phyloP scores from a whole-genome alignment of 2,113 vertebrate species.

The Vireo altiloquus region DNA sequence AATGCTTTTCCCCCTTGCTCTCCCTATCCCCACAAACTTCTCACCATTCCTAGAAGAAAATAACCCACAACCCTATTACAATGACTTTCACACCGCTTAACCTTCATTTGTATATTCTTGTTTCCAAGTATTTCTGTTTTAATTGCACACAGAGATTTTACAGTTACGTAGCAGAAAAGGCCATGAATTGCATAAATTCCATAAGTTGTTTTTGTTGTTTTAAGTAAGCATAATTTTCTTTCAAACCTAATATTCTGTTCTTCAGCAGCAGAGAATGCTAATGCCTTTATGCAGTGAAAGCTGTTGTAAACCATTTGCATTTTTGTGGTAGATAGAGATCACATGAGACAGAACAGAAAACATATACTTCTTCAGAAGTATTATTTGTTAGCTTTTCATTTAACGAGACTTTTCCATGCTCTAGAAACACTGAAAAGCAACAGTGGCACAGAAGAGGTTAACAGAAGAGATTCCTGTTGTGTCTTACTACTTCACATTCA shows the following conservation, averaged over 20 bases:
- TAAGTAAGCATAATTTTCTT: background rate
- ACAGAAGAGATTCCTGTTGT: background rate
- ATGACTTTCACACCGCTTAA: background rate
- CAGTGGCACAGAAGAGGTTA: background rate
- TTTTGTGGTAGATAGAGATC: background rate
- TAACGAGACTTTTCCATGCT: background rate
- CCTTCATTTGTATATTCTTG: background rate
- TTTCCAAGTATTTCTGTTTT: background rate
- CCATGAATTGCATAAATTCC: background rate
- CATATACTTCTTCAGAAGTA: background rate
- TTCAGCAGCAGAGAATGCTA: background rate
- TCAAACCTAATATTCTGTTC: background rate
- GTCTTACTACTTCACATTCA: fast-evolving
- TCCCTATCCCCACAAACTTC: background rate
- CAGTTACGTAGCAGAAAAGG: background rate
- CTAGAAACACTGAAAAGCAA: background rate
- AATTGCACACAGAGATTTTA: background rate
- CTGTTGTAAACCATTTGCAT: background rate
- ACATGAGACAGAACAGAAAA: background rate
- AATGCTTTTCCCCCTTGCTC: background rate
- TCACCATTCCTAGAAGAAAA: background rate
- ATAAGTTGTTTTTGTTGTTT: background rate
- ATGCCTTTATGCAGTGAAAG: background rate
- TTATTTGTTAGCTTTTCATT: background rate
- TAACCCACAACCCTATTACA: background rate